Base-by-base conservation (phyloP, 1,140 invertebrate species). In the Drosophila navojoa region DNA sequence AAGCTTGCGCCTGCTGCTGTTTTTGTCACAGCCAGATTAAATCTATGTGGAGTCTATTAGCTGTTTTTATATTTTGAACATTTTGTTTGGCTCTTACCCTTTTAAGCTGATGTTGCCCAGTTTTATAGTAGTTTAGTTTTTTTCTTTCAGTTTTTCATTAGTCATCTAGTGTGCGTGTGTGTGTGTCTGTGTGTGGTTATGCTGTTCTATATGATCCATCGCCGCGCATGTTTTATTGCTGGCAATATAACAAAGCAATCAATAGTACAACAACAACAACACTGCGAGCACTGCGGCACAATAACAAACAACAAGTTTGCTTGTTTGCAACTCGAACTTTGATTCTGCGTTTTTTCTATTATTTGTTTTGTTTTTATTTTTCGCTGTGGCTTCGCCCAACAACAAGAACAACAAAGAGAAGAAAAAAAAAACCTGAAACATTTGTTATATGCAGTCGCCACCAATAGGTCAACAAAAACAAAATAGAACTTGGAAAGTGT, bases 281-380 rank as follows among this genome's bases (percentile, higher is more conserved):
- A 69, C 5, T 32, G 64, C 52, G 47, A 32, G 32, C 27, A 15
- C 62, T 71, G 73, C 71, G 72, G 72, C 70, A 75, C 70, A 85
- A 77, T 77, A 59, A 79, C 77, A 69, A 80, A 77, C 81, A 85
- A 80, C 66, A 70, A 80, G 75, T 85, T 77, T 85, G 77, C 69
- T 75, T 80, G 81, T 85, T 85, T 76, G 81, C 77, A 84, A 77
- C 81, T 79, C 66, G 79, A 84, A 84, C 64, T 84, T 84, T 81
- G 69, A 71, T 80, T 85, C 76, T 59, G 53, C 60, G 71, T 70
- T 61, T 49, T 52, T 79, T 78, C 55, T 73, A 42, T 45, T 44
- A 35, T 42, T 52, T 38, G 35, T 38, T n/a, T 52, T 61, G 5
- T 16, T 44, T 44, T 44, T 44, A 5, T 52, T 69, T 69, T 54